Conservation (phyloP, 2,888 invertebrate species). For the Scaptomyza polygonia region DNA sequence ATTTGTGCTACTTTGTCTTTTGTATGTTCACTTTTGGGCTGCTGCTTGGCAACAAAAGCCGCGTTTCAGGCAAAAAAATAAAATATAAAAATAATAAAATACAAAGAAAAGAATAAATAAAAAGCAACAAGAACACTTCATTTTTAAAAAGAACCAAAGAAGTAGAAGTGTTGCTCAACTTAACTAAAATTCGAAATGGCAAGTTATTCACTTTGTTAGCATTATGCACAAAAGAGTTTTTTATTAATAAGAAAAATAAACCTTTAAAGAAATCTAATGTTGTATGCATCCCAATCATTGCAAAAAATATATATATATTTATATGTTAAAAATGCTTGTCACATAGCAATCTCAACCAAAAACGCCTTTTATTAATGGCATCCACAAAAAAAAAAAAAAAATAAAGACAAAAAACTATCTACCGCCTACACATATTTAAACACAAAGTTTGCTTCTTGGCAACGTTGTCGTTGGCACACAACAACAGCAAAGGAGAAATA, state of each 20-base stretch:
- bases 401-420: neutral
- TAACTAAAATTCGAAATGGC: neutral
- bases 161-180: neutral
- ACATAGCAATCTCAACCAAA: neutral
- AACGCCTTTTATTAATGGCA: neutral
- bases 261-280: neutral
- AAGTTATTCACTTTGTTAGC: too few species aligned
- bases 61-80: slow-evolving; percentile 23
- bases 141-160: neutral
- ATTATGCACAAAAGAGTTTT: neutral
- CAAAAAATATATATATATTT: neutral
- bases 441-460: slow-evolving; percentile 63
- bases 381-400: neutral
- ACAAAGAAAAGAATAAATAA: slow-evolving; percentile 12
- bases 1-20: slow-evolving; percentile 81
- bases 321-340: neutral
- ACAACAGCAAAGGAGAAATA: slow-evolving; percentile 8
- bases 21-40: slow-evolving; percentile 68
- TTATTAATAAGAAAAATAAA: neutral
- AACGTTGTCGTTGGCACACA: slow-evolving; percentile 25
- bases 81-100: slow-evolving; percentile 6
- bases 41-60: slow-evolving; percentile 56
- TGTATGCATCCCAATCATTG: too few species aligned
- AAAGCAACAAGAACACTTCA: slow-evolving; percentile 2
- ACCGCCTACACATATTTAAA: slow-evolving; percentile 60